Evolutionary conservation across 2,797 vertebrate genomes (phyloP).

Genomic region (Euphonia xanthogaster): DNA sequence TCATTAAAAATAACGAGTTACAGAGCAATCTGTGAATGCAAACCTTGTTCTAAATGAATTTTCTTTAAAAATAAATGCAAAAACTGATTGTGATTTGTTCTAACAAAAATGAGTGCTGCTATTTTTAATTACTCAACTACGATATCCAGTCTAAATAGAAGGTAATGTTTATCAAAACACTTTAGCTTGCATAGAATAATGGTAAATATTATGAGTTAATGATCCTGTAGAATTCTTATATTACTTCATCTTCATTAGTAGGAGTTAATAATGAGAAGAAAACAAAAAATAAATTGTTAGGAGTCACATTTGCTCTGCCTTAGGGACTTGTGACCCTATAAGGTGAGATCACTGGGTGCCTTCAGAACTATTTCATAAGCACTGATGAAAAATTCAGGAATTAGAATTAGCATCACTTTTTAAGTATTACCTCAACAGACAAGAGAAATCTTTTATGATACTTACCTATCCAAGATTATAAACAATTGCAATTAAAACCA

Average conservation of each 20-base stretch:
- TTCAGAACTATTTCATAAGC: background rate
- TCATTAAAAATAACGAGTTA: background rate
- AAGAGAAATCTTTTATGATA: conserved; percentile 36
- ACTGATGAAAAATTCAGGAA: conserved; percentile 26
- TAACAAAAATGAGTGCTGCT: background rate
- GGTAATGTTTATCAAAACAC: background rate
- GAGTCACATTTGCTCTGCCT: background rate
- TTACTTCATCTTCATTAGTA: background rate
- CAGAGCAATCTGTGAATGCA: background rate
- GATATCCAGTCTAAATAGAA: background rate
- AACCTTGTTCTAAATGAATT: background rate
- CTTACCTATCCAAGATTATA: conserved; percentile 19
- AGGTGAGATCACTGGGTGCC: background rate
- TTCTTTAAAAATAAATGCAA: background rate
- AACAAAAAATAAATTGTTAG: background rate
- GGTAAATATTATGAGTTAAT: background rate
- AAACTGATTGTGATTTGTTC: background rate
- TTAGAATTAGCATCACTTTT: conserved; percentile 24
- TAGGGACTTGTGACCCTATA: background rate
- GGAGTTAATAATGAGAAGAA: background rate
- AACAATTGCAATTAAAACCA: conserved; percentile 56
- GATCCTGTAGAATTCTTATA: background rate
- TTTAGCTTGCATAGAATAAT: background rate
- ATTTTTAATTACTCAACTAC: background rate
- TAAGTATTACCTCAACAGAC: conserved; percentile 12